phyloP scores from a whole-genome alignment of 1,140 invertebrate species.

The Tenebrio molitor region DNA sequence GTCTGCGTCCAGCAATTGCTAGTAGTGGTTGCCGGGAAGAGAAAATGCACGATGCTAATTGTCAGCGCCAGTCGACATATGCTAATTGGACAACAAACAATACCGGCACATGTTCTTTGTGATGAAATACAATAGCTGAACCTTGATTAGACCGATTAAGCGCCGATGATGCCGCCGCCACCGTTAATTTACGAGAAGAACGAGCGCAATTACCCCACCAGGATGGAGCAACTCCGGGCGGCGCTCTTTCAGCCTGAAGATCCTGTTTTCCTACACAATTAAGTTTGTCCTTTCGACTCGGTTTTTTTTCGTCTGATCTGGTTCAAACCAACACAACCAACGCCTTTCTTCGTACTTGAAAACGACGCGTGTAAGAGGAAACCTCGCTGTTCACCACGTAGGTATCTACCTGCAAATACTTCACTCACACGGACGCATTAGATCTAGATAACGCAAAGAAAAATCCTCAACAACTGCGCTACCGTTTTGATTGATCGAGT shows the following conservation, averaged over 20 bases:
- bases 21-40: background rate
- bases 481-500: background rate
- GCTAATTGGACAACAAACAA: slow-evolving; percentile 20
- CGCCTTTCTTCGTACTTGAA: slow-evolving; percentile 36
- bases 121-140: slow-evolving; percentile 26
- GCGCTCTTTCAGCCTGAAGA: too few relatives aligned
- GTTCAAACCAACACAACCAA: background rate
- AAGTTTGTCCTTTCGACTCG: background rate
- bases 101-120: slow-evolving; percentile 29
- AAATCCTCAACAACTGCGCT: background rate
- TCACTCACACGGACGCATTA: background rate
- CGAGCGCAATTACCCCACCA: background rate
- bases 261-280: background rate
- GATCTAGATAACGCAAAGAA: slow-evolving; percentile 3
- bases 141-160: slow-evolving; percentile 31
- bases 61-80: slow-evolving; percentile 32
- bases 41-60: slow-evolving; percentile 24
- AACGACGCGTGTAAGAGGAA: slow-evolving; percentile 1
- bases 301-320: background rate
- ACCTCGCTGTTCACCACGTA: background rate
- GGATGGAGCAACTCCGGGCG: too few relatives aligned
- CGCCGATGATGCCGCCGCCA: slow-evolving; percentile 1
- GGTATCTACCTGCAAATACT: background rate
- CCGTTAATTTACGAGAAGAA: slow-evolving; percentile 11
- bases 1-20: slow-evolving; percentile 3